Evolutionary conservation across 2,888 invertebrate genomes (phyloP).

Genomic region (Ypsolopha scabrella): DNA sequence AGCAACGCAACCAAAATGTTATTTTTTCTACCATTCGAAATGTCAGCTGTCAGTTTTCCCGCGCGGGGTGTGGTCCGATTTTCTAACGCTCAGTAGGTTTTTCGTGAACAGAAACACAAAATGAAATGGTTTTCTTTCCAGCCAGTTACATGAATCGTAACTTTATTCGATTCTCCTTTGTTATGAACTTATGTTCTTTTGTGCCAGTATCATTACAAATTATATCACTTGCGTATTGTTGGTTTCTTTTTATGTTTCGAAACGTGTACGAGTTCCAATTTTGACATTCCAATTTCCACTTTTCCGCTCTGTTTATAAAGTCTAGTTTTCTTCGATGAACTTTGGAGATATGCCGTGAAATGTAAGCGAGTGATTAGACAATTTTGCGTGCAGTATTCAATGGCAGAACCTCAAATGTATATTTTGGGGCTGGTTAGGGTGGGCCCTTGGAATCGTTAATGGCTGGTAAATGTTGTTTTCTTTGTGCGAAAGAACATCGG

Average conservation of each 20-base stretch:
- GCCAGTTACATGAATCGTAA: background rate
- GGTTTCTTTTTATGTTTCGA: background rate
- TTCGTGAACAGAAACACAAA: conserved; percentile 8
- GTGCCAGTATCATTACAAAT: conserved; percentile 11
- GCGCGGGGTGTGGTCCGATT: conserved; percentile 23
- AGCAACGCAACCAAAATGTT: background rate
- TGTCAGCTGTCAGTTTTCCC: conserved; percentile 48
- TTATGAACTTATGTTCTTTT: conserved; percentile 11
- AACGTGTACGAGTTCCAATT: background rate
- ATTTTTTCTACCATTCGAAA: conserved; percentile 3
- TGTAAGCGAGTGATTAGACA: background rate
- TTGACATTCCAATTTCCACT: no score
- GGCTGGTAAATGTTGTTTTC: conserved; percentile 1
- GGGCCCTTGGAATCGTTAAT: conserved; percentile 1
- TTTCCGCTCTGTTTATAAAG: no score
- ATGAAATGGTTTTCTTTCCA: conserved; percentile 2
- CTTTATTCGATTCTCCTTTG: no score
- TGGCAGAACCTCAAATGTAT: background rate
- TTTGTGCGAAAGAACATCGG: background rate
- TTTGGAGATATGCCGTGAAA: background rate
- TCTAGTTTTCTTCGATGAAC: no score
- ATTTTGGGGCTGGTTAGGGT: conserved; percentile 1
- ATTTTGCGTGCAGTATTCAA: conserved; percentile 1
- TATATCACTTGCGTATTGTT: conserved; percentile 7
- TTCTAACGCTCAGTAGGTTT: conserved; percentile 13